These are phyloP conservation scores for Escarpia spicata DNA, from an alignment of 2,888 invertebrate species.

Conservation along the genomic window DNA sequence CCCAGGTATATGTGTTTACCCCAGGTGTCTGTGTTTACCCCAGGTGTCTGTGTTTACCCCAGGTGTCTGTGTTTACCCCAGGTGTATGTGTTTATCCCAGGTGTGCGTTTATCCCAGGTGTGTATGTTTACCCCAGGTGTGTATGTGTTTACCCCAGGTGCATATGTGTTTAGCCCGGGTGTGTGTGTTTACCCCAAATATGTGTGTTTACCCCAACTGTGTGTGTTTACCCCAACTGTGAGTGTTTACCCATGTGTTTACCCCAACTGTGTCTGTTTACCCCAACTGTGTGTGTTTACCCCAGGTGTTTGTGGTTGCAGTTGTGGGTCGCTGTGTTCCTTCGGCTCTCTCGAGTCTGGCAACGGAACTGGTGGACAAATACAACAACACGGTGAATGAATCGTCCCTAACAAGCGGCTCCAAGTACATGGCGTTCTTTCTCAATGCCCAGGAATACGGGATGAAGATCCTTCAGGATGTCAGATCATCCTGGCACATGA, in stretches of 20 bases:
- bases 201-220: neutral
- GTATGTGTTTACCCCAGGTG: neutral
- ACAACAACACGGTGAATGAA: constrained; percentile 55
- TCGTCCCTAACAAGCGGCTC: constrained; percentile 65
- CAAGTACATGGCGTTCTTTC: constrained; percentile 66
- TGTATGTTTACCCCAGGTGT: neutral
- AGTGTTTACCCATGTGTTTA: neutral
- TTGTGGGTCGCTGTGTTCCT: constrained; percentile 28
- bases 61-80: neutral
- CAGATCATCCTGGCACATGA: constrained; percentile 76
- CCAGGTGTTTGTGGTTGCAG: constrained; percentile 39
- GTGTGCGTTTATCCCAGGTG: neutral
- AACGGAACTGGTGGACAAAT: constrained; percentile 43
- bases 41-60: neutral
- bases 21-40: neutral
- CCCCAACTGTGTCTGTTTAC: neutral
- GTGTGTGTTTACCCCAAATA: neutral
- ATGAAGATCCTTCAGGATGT: constrained; percentile 83
- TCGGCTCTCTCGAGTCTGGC: constrained; percentile 45
- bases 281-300: neutral
- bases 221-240: neutral
- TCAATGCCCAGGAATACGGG: constrained; percentile 72
- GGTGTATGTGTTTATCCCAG: neutral
- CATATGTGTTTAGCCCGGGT: neutral
- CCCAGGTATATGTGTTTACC: neutral